Evolutionary conservation across 2,797 vertebrate genomes (phyloP).

Genomic region (Diglossa cyanea): DNA sequence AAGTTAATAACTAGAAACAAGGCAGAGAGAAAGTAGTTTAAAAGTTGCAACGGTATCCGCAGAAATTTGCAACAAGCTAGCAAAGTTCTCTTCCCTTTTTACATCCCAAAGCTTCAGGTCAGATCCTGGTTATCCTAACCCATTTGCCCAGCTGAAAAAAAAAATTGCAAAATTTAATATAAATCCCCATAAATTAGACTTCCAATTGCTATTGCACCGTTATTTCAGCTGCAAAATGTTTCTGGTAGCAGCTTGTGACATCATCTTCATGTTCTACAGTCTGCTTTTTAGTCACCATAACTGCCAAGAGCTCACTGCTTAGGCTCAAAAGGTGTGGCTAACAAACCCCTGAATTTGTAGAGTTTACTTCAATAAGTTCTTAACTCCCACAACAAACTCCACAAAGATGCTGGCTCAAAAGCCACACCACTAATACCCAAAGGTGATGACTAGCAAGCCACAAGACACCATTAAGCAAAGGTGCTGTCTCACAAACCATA

Average conservation of each 20-base stretch:
- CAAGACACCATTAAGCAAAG: not conserved
- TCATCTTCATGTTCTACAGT: not conserved
- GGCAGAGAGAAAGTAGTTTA: constrained; percentile 79
- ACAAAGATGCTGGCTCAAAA: not conserved
- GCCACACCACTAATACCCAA: not conserved
- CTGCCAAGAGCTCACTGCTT: not conserved
- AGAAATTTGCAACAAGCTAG: constrained; percentile 62
- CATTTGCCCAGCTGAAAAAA: not conserved
- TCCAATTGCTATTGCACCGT: not conserved
- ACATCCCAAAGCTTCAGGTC: not conserved
- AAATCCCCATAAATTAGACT: not conserved
- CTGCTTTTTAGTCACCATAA: not conserved
- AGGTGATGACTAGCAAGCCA: not conserved
- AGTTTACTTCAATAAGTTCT: not conserved
- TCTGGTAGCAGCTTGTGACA: not conserved
- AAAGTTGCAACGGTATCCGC: constrained; percentile 71
- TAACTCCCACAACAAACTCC: not conserved
- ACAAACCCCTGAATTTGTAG: not conserved
- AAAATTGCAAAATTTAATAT: constrained; percentile 11
- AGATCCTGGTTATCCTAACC: not conserved
- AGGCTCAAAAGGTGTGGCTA: not conserved
- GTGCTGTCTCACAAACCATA: not conserved
- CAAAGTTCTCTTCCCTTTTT: constrained; percentile 58
- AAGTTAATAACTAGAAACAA: constrained; percentile 80
- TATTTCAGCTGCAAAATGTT: not conserved